Base-by-base conservation (phyloP, 2,888 invertebrate species). In the Oegoconia quadripuncta region DNA sequence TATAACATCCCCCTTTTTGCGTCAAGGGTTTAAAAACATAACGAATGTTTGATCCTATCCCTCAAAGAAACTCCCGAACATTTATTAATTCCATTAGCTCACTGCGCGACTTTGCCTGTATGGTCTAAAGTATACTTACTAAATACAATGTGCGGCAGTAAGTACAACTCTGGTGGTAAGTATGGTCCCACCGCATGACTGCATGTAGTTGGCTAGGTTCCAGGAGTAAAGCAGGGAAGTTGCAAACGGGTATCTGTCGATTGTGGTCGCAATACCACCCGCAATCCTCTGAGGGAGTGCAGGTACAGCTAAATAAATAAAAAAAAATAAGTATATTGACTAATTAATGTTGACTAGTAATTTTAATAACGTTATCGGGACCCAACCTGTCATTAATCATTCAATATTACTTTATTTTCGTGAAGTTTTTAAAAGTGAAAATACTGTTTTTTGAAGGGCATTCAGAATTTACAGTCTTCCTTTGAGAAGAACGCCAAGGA, bases 91-190 rank as follows among this genome's bases (percentile, higher is more conserved):
- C 7, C 7, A 20, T 20, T 6, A 20, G 7, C 20, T 20, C 20
- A 20, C 7, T 20, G 5, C 20, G n/a, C n/a, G n/a, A n/a, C n/a
- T n/a, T n/a, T n/a, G n/a, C n/a, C n/a, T n/a, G n/a, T n/a, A 13
- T 11, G 8, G 4, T 17, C 8, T 3, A 20, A 8, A 6, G 12
- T n/a, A 28, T 7, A 55, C 59, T 55, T 44, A 67, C 66, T 34
- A 6, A 1, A 45, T 31, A 37, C 71, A 71, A 40, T 65, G 65
- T 25, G 65, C 68, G 2, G 65, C 62, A 3, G 67, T 50, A 2
- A 69, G 47, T 2, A 67, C 38, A 29, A 59, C 31, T 9, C 55
- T 52, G 15, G 38, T 53, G 30, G 59, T 71, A n/a, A 71, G 31
- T 11, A 71, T 52, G 13, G 55, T 41, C 3, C 65, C 65, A 5